Evolutionary conservation across 2,797 vertebrate species (phyloP).

Genomic region (Melanotaenia trifasciata): DNA sequence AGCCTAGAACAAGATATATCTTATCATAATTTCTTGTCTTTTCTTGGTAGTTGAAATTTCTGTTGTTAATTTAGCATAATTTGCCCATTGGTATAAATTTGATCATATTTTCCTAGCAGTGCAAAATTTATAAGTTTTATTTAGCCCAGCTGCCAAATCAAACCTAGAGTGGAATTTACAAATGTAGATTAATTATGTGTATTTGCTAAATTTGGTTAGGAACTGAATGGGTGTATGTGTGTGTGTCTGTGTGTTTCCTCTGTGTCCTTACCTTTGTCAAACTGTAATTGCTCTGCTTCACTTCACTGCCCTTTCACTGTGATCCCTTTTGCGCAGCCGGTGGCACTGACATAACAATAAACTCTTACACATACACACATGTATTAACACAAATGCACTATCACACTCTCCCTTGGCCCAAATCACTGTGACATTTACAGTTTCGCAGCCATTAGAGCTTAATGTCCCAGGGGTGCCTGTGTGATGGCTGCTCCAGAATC

Average conservation of each 20-base stretch:
- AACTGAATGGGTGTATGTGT: constrained; percentile 6
- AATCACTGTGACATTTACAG: constrained; percentile 84
- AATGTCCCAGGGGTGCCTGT: constrained; percentile 61
- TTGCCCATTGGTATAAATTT: too few species aligned
- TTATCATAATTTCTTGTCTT: too few species aligned
- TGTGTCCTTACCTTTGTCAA: constrained; percentile 43
- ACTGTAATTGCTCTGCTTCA: constrained; percentile 73
- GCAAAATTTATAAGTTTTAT: too few species aligned
- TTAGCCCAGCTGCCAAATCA: too few species aligned
- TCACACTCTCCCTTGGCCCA: constrained; percentile 54
- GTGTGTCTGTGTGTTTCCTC: constrained; percentile 17
- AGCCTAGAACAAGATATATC: too few species aligned
- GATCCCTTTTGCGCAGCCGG: constrained; percentile 56
- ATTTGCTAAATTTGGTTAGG: constrained; percentile 4
- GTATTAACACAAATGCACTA: constrained; percentile 15
- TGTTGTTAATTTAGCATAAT: too few species aligned
- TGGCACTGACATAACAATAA: constrained; percentile 56
- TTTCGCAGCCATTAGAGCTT: constrained; percentile 76
- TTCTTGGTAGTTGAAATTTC: too few species aligned
- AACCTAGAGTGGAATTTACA: not conserved
- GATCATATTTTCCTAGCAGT: too few species aligned
- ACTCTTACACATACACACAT: constrained; percentile 13
- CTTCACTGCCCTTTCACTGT: constrained; percentile 71
- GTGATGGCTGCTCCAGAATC: constrained; percentile 52
- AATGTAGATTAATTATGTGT: not conserved